phyloP scores from a whole-genome alignment of 1,140 invertebrate genomes.

The Drosophila jambulina region DNA sequence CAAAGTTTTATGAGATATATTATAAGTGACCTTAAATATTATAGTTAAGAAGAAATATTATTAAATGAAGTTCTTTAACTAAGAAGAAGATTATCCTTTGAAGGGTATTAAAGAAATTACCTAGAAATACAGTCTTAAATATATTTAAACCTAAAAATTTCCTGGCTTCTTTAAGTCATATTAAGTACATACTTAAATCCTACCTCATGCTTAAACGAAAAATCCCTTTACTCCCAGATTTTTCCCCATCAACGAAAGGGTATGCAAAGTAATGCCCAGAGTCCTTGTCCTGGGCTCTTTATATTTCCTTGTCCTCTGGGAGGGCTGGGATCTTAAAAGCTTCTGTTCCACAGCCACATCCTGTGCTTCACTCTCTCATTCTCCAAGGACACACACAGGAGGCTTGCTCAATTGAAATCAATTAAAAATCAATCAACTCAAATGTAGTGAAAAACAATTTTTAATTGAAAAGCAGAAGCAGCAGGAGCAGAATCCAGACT shows the following conservation, averaged over 20 bases:
- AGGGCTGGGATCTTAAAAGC: slow-evolving; percentile 52
- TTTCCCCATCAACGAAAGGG: not conserved
- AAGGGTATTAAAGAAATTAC: not conserved
- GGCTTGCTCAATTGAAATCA: slow-evolving; percentile 76
- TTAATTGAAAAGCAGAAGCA: slow-evolving; percentile 75
- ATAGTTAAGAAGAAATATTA: not conserved
- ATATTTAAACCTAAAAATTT: not conserved
- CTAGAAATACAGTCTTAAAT: not conserved
- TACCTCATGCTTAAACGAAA: not conserved
- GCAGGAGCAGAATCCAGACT: slow-evolving; percentile 34
- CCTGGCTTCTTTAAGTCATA: not conserved
- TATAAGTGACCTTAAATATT: no score
- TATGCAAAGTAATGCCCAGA: slow-evolving; percentile 33
- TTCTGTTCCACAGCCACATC: slow-evolving; percentile 33
- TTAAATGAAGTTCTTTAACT: no score
- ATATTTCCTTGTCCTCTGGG: slow-evolving; percentile 42
- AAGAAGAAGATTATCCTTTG: not conserved
- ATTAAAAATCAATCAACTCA: slow-evolving; percentile 84
- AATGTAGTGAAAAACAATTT: slow-evolving; percentile 83
- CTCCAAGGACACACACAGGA: slow-evolving; percentile 1
- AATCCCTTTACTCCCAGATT: not conserved
- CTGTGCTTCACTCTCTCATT: not conserved
- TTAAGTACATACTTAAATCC: not conserved
- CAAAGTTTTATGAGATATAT: not conserved
- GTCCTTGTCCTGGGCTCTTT: slow-evolving; percentile 5